Evolutionary conservation across 2,888 invertebrate species (phyloP).

Genomic region (Ectemnius continuus): DNA sequence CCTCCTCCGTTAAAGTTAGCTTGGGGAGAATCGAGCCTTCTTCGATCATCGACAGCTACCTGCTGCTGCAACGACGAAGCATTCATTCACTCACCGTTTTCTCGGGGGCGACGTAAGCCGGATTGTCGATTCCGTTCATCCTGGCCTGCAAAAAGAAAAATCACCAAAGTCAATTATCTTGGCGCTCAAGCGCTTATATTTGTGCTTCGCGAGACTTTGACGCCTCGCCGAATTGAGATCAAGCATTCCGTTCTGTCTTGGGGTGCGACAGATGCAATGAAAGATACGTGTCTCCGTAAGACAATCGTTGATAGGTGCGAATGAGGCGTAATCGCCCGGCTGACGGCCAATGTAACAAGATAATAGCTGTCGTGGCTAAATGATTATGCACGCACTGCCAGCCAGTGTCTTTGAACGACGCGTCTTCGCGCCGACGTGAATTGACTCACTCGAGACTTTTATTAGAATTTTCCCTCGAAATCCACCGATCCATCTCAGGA

Average conservation of each 20-base stretch:
- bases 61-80: no score
- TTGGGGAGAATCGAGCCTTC: no score
- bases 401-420: conserved; percentile 38
- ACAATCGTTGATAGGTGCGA: conserved; percentile 60
- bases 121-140: conserved; percentile 56
- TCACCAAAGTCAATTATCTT: background rate
- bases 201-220: background rate
- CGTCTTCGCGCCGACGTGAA: conserved; percentile 26
- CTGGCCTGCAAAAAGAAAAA: background rate
- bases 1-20: no score
- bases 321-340: conserved; percentile 63
- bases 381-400: conserved; percentile 46
- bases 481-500: no score
- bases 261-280: background rate
- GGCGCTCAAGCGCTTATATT: background rate
- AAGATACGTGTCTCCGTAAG: conserved; percentile 51
- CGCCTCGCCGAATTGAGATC: no score
- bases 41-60: no score
- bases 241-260: no score
- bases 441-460: background rate
- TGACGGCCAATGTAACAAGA: conserved; percentile 61
- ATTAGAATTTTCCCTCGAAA: no score
- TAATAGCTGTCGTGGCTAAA: conserved; percentile 63
- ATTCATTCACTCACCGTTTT: conserved; percentile 33
- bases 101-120: conserved; percentile 36